Conservation (phyloP, 2,888 invertebrate species). For the Acleris cristana region DNA sequence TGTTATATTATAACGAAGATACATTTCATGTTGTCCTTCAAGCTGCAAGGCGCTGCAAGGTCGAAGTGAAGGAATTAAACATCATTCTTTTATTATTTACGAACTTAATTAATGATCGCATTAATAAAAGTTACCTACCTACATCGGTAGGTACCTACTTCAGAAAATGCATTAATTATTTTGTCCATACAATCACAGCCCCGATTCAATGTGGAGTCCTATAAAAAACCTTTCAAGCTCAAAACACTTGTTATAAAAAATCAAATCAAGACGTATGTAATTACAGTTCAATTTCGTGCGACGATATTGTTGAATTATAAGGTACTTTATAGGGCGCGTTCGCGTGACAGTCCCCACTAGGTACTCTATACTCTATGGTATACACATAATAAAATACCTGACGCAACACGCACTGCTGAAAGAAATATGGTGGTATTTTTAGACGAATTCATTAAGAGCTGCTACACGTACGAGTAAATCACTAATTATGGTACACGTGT, state of each 20-base stretch:
- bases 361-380: constrained; percentile 13
- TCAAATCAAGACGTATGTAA: neutral
- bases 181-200: neutral
- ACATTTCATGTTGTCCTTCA: too few species aligned
- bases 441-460: constrained; percentile 26
- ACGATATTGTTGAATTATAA: neutral
- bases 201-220: neutral
- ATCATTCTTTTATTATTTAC: neutral
- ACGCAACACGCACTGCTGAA: constrained; percentile 30
- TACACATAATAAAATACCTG: constrained; percentile 26
- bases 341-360: constrained; percentile 40
- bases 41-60: too few species aligned
- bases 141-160: too few species aligned
- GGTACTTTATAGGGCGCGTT: constrained; percentile 32
- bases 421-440: constrained; percentile 36
- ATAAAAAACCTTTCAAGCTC: neutral
- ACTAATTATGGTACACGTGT: too few species aligned
- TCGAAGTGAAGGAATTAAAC: too few species aligned
- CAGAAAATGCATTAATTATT: neutral
- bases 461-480: constrained; percentile 16
- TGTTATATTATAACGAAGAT: too few species aligned
- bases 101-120: too few species aligned
- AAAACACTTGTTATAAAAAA: neutral
- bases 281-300: neutral
- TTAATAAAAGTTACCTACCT: too few species aligned